Base-by-base conservation (phyloP, 2,113 vertebrate genomes). In the Caranx melampygus region DNA sequence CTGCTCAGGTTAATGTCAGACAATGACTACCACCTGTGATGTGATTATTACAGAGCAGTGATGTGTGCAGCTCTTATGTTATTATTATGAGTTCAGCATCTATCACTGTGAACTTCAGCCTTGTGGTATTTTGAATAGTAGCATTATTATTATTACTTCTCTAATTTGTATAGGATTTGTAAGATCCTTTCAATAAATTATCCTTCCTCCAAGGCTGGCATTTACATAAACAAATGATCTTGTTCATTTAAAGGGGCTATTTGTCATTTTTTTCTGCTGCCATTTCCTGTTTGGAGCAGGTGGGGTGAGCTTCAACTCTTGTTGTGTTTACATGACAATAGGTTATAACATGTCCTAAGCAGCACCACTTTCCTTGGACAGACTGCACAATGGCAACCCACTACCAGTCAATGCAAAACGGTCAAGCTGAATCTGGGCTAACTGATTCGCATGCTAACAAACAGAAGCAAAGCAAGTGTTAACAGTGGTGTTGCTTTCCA, bases 1-100 rank as follows among this genome's bases (percentile, higher is more conserved):
- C 12, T 66, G 44, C 34, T 62, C 61, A 72, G 68, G 63, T 71
- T 31, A 47, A 75, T 69, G 49, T 15, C 81, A 33, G 59, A 71
- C 42, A 54, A 51, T 59, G 14, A 75, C 35, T 44, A 37, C 35
- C 63, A 45, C 1, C 5, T 40, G 9, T 55, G 10, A 16, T 31
- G 21, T 9, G 49, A 78, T 68, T 40, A 69, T 76, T 14, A n/a
- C 47, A 63, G 31, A 64, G 15, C 59, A 73, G 3, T 5, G 15
- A 40, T 20, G 52, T 0, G 37, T 79, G 64, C 45, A 42, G 33
- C 44, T 37, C 18, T 65, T 76, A n/a, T 42, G 8, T 47, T 13
- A 18, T 2, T 64, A 13, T 44, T 62, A 58, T 13, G 21, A 63
- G 10, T 18, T 74, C 40, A 42, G 42, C 16, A 20, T 20, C 21